Conservation (phyloP, 2,888 invertebrate species). For the Seladonia tumulorum region DNA sequence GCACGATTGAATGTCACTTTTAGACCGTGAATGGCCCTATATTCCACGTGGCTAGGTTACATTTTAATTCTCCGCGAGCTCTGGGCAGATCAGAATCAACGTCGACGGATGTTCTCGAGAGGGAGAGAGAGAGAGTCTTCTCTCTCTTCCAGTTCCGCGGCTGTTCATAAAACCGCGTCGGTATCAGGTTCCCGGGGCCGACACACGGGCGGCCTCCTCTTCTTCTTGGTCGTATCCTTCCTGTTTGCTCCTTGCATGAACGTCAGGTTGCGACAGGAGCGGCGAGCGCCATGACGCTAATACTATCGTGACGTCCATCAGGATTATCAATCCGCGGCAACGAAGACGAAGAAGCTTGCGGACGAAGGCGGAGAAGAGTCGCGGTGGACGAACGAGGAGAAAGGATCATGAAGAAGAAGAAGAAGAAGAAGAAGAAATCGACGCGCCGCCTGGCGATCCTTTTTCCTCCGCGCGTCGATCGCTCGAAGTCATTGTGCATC, state of each 20-base stretch:
- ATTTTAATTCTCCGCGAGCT: constrained; percentile 31
- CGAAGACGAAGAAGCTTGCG: constrained; percentile 58
- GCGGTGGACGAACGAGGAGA: not conserved
- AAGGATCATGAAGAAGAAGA: not conserved
- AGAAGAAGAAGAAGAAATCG: constrained; percentile 44
- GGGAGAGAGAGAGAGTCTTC: not conserved
- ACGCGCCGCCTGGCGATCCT: constrained; percentile 31
- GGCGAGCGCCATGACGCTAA: constrained; percentile 75
- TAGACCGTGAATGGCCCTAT: not conserved
- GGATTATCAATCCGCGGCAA: constrained; percentile 75
- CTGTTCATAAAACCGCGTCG: constrained; percentile 70
- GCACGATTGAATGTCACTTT: not conserved
- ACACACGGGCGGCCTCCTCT: constrained; percentile 69
- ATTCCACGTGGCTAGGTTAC: constrained; percentile 17
- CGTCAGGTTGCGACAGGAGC: constrained; percentile 70
- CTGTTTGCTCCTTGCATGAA: constrained; percentile 63
- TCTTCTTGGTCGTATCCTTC: constrained; percentile 63
- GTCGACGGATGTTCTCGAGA: constrained; percentile 46
- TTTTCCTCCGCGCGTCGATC: constrained; percentile 36
- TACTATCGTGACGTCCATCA: constrained; percentile 79
- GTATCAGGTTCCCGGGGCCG: constrained; percentile 74
- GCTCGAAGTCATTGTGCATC: constrained; percentile 48
- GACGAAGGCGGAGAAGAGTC: not conserved
- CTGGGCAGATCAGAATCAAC: constrained; percentile 35
- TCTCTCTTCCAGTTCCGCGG: constrained; percentile 53